Evolutionary conservation across 2,113 vertebrate genomes (phyloP).

Genomic region (Phainopepla nitens): DNA sequence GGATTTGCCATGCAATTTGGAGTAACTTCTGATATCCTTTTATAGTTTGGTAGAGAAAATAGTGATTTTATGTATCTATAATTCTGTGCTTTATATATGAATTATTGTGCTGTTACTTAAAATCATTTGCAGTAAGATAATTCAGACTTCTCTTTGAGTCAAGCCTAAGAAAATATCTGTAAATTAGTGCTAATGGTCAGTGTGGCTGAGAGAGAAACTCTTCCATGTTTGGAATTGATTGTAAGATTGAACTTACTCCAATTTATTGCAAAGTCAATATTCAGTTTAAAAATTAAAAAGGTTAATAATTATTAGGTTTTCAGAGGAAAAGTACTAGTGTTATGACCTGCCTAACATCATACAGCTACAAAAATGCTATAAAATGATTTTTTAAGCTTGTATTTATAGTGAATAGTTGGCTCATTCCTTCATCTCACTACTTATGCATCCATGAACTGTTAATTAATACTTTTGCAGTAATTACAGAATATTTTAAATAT

Average conservation of each 20-base stretch:
- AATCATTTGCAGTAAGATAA: constrained; percentile 49
- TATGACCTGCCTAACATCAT: constrained; percentile 69
- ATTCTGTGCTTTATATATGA: background rate
- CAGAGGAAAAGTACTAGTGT: constrained; percentile 74
- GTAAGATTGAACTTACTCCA: constrained; percentile 61
- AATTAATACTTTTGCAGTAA: constrained; percentile 78
- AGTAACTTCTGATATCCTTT: background rate
- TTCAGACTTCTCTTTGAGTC: constrained; percentile 51
- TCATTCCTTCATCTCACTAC: constrained; percentile 65
- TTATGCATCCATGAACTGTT: constrained; percentile 68
- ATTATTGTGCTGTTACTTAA: constrained; percentile 42
- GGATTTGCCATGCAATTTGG: background rate
- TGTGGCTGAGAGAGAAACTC: constrained; percentile 57
- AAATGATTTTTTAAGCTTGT: constrained; percentile 71
- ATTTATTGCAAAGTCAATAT: constrained; percentile 81
- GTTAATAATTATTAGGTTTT: constrained; percentile 78
- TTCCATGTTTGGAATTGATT: constrained; percentile 71
- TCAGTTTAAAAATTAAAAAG: constrained; percentile 76
- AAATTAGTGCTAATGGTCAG: constrained; percentile 73
- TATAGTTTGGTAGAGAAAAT: background rate
- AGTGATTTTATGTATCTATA: constrained; percentile 29
- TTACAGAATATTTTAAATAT: constrained; percentile 78
- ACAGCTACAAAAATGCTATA: constrained; percentile 68
- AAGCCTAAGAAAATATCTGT: constrained; percentile 52
- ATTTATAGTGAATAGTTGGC: constrained; percentile 72